Evolutionary conservation across 2,797 vertebrate genomes (phyloP), one percentile per base, ranked within the genome.

Genomic region (Ptychobarbus kaznakovi): DNA sequence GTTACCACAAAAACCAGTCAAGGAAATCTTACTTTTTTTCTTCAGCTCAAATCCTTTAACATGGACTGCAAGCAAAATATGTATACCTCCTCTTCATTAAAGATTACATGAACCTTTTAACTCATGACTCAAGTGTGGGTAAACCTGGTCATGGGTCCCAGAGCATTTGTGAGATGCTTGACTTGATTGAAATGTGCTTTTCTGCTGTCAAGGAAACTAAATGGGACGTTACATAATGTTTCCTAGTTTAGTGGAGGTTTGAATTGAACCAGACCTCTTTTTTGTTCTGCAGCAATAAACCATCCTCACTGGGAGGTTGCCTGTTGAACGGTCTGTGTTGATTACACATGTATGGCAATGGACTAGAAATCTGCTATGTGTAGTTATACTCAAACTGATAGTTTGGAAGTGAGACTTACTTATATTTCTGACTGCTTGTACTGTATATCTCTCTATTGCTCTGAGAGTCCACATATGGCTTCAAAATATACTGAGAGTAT

Each of bases 291-390:
- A 93, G 18, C 85, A 79, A 20, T 78, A 84, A 86, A 86, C 66
- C 32, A 88, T 78, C 82, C 86, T 88, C 53, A 8, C 70, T 78
- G 81, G 83, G 81, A 83, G 53, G 44, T 63, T 66, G 40, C 38
- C 28, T 82, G 65, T 56, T 66, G 69, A 81, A 75, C 46, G 42
- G 4, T 77, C 69, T 46, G 25, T 35, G 32, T 44, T n/a, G 61
- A 32, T 42, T 28, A 73, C 90, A 89, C 89, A 91, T 86, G 90
- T 88, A 78, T 40, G 70, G 83, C 87, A 89, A 87, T 87, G 90
- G 88, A 90, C 69, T 61, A 73, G 61, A 61, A 25, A 65, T 82
- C 53, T 89, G 90, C 87, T 72, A 87, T 87, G n/a, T 68, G 46
- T 18, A 28, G 83, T 46, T 84, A 73, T 61, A n/a, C 68, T 44